Evolutionary conservation across 2,888 invertebrate species (phyloP), one percentile per base, ranked within the genome.

Genomic region (Sinohyriopsis cumingii): DNA sequence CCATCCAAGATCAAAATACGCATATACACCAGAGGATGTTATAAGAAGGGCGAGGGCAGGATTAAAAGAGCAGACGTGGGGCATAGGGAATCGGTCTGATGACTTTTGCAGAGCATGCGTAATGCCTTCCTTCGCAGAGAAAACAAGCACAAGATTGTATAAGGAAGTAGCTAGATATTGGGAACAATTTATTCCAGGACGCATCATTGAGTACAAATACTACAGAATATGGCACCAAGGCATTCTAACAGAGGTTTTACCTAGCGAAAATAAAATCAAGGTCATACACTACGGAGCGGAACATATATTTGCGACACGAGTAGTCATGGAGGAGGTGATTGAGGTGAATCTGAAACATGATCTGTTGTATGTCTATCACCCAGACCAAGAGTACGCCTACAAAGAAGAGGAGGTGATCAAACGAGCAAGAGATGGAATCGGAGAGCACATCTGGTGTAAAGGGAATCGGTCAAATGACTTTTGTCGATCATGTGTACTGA

Each of bases 231-330:
- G 57, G 25, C 74, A 74, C 28, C 68, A 67, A 9, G 74, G 63
- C 18, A 57, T 74, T 19, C 68, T 74, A 1, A 63, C 66, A 18
- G 45, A 53, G n/a, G 68, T 74, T 5, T 12, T 22, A 4, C 5
- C 53, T 18, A 28, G 53, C 15, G 66, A 71, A 25, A 54, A 67
- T 1, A 69, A 69, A 60, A 33, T 71, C 9, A 71, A 33, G 0
- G 28, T 74, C 19, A 55, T 74, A 7, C 74, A 74, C 55, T 74
- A 74, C 55, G 68, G 66, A 18, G 64, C 66, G 2, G 56, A 62
- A 19, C 20, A 28, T 12, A 20, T 74, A 7, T 56, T 74, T 25
- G 66, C 55, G 0, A 65, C 59, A 22, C 57, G 71, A 25, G 66
- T 55, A 20, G 63, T 74, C 55, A 59, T 53, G 53, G 63, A 66